A percentile compares a stretch with the other conserved stretches of the same genome.
Conservation (phyloP, 1,140 invertebrate genomes). For the Lepidotrigona ventralis region DNA sequence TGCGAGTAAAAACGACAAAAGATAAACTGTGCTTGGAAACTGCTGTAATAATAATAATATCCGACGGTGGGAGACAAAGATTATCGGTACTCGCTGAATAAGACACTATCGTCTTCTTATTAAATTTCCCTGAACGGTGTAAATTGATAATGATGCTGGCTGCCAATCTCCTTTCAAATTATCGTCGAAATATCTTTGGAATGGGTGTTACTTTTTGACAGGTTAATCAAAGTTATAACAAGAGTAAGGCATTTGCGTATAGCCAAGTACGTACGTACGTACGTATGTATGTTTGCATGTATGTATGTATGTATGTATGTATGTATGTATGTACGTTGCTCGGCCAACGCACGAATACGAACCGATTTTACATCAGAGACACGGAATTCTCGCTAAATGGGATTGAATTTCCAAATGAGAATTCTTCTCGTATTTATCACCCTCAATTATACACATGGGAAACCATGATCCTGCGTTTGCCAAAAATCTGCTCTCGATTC, state of each 20-base stretch:
- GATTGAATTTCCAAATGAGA: not conserved
- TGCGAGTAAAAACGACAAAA: not conserved
- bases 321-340: not conserved
- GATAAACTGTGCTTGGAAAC: not conserved
- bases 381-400: not conserved
- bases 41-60: not conserved
- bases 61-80: not conserved
- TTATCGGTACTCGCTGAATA: not conserved
- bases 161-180: conserved; percentile 34
- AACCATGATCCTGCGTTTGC: not conserved
- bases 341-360: not conserved
- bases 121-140: not conserved
- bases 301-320: too few relatives aligned
- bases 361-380: conserved; percentile 1
- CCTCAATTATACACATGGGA: not conserved
- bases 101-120: not conserved
- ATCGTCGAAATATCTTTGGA: conserved; percentile 18
- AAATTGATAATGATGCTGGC: conserved; percentile 11
- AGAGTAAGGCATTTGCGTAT: conserved; percentile 9
- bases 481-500: not conserved
- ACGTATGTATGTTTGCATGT: too few relatives aligned
- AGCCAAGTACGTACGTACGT: too few relatives aligned
- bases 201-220: conserved; percentile 20
- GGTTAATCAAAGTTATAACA: conserved; percentile 43
- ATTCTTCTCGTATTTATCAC: not conserved